These are phyloP conservation scores for Gymnoscopelus microlampas DNA, from an alignment of 2,797 vertebrate genomes.

Conservation along the genomic window DNA sequence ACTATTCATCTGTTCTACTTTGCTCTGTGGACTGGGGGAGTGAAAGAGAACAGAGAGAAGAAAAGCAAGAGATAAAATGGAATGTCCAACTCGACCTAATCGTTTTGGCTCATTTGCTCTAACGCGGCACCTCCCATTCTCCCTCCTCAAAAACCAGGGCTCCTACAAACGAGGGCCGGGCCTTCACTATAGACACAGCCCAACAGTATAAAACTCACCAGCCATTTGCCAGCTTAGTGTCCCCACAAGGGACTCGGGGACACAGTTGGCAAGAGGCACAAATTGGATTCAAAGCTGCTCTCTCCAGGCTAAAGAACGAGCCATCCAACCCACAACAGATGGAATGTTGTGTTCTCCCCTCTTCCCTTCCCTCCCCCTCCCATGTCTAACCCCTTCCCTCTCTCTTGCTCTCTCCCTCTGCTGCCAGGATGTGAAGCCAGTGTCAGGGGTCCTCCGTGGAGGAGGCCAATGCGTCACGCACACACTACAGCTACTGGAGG, in stretches of 20 bases:
- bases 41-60: too few species aligned
- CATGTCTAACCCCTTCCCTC: conserved; percentile 43
- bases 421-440: conserved; percentile 62
- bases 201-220: conserved; percentile 62
- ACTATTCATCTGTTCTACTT: too few species aligned
- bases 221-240: conserved; percentile 64
- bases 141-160: too few species aligned
- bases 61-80: too few species aligned
- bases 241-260: conserved; percentile 76
- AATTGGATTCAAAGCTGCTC: conserved; percentile 82
- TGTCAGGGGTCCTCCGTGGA: conserved; percentile 53
- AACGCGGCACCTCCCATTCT: too few species aligned
- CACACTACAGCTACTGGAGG: conserved; percentile 53
- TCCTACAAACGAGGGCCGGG: conserved; percentile 1
- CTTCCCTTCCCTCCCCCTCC: conserved; percentile 56
- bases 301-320: conserved; percentile 80
- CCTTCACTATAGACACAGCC: conserved; percentile 46
- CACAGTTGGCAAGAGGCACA: conserved; percentile 81
- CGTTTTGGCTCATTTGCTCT: too few species aligned
- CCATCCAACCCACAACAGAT: conserved; percentile 81
- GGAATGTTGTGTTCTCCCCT: conserved; percentile 79
- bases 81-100: conserved; percentile 15
- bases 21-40: too few species aligned
- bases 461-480: conserved; percentile 65
- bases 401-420: conserved; percentile 44